These are phyloP conservation scores for Meteorus sp. DNA, from an alignment of 1,140 invertebrate genomes.

Conservation along the genomic window DNA sequence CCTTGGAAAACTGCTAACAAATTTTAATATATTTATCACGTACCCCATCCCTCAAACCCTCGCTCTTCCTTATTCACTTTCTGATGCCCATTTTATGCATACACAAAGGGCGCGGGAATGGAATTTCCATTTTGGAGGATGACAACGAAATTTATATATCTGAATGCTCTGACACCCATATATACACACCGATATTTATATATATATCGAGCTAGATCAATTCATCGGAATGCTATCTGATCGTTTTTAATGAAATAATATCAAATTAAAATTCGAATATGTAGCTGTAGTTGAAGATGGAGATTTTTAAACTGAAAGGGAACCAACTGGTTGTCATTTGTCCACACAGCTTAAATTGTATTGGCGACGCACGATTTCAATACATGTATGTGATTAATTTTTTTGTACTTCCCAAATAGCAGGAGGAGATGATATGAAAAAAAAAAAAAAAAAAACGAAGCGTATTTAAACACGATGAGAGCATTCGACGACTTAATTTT, in stretches of 20 bases:
- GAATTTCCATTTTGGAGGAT: conserved; percentile 23
- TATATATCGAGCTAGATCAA: neutral
- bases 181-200: neutral
- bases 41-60: neutral
- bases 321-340: neutral
- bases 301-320: conserved; percentile 12
- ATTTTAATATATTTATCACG: conserved; percentile 21
- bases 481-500: conserved; percentile 43
- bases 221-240: too few relatives aligned
- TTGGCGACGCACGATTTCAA: too few relatives aligned
- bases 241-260: neutral
- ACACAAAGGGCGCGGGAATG: neutral
- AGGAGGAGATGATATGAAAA: too few relatives aligned
- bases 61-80: too few relatives aligned
- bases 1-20: neutral
- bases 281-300: neutral
- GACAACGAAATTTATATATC: conserved; percentile 19
- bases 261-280: neutral
- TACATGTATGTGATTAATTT: too few relatives aligned
- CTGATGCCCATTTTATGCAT: neutral
- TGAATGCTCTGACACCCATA: neutral
- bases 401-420: too few relatives aligned
- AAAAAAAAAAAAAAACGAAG: conserved; percentile 11
- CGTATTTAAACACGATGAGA: neutral
- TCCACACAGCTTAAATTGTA: conserved; percentile 21